Evolutionary conservation across 1,140 invertebrate species (phyloP).

Genomic region (Pseudoatta argentina): DNA sequence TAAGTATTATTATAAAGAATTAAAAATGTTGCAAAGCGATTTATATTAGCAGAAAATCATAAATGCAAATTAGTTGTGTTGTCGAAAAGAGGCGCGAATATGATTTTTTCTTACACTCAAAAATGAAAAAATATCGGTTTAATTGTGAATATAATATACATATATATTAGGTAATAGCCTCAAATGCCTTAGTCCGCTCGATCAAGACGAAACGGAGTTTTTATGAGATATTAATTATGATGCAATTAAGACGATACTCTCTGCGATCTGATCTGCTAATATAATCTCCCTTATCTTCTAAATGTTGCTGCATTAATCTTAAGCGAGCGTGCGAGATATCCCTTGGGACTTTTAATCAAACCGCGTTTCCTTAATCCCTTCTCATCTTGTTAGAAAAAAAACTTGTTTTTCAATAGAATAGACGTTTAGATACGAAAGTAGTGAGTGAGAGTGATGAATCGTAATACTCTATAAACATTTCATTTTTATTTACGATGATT

Average conservation of each 20-base stretch:
- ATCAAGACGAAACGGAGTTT: slow-evolving; percentile 37
- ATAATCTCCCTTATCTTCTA: slow-evolving; percentile 30
- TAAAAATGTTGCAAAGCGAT: not conserved
- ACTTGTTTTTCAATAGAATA: slow-evolving; percentile 37
- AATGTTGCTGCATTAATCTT: slow-evolving; percentile 69
- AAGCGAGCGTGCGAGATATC: slow-evolving; percentile 26
- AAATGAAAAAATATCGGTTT: slow-evolving; percentile 15
- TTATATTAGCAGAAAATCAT: slow-evolving; percentile 53
- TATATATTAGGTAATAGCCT: slow-evolving; percentile 18
- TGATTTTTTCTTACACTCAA: slow-evolving; percentile 38
- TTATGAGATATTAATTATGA: slow-evolving; percentile 45
- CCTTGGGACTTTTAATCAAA: slow-evolving; percentile 45
- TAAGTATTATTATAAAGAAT: slow-evolving; percentile 57
- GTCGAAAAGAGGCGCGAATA: slow-evolving; percentile 1
- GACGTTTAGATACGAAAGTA: not conserved
- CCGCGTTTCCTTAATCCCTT: slow-evolving; percentile 12
- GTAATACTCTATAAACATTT: slow-evolving; percentile 1
- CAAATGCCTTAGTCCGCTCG: slow-evolving; percentile 1
- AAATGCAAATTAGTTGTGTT: slow-evolving; percentile 49
- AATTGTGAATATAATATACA: slow-evolving; percentile 23
- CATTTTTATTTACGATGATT: slow-evolving; percentile 30
- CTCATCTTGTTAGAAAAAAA: slow-evolving; percentile 21
- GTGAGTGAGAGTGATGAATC: slow-evolving; percentile 32
- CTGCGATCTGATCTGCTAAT: slow-evolving; percentile 65
- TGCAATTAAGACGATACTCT: slow-evolving; percentile 60